These are phyloP conservation scores for Aurelia sp. DNA, from an alignment of 30 jellyfish, hydroid and myxozoan genomes.

Conservation along the genomic window DNA sequence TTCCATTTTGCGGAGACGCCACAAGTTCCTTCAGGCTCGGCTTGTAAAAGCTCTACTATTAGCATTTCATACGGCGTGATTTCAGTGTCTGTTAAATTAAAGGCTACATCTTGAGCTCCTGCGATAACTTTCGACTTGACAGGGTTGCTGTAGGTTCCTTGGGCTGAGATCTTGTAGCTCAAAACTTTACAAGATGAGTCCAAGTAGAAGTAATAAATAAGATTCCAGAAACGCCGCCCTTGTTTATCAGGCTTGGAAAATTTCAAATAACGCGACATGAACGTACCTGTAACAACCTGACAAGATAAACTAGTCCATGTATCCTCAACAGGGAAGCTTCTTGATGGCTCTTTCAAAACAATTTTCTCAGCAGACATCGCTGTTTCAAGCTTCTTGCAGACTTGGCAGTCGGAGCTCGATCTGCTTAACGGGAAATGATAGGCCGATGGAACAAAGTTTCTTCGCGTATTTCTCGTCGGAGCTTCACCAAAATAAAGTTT, in stretches of 20 bases:
- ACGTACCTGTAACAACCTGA: constrained; percentile 49
- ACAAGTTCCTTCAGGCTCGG: constrained; percentile 82
- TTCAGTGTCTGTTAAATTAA: constrained; percentile 57
- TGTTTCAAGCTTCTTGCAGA: constrained; percentile 51
- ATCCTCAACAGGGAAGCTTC: constrained; percentile 29
- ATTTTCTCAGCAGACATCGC: constrained; percentile 34
- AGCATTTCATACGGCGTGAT: constrained; percentile 78
- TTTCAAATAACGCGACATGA: constrained; percentile 70
- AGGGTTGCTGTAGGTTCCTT: constrained; percentile 56
- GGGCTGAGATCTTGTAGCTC: constrained; percentile 69
- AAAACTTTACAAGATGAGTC: constrained; percentile 64
- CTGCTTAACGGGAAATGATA: constrained; percentile 72
- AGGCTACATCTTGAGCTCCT: constrained; percentile 62
- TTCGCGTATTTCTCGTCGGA: constrained; percentile 56
- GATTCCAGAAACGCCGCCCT: constrained; percentile 54
- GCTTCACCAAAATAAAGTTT: constrained; percentile 66
- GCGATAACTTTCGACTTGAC: constrained; percentile 40
- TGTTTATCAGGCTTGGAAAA: constrained; percentile 18
- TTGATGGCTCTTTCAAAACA: constrained; percentile 8
- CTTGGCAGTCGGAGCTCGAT: constrained; percentile 47
- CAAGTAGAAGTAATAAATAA: constrained; percentile 58
- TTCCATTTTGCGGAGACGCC: constrained; percentile 86
- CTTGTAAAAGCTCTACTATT: constrained; percentile 57
- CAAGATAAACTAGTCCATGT: constrained; percentile 73
- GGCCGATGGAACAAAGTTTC: constrained; percentile 65